Base-by-base conservation (phyloP, 2,888 invertebrate species). In the Eristalis intricaria region DNA sequence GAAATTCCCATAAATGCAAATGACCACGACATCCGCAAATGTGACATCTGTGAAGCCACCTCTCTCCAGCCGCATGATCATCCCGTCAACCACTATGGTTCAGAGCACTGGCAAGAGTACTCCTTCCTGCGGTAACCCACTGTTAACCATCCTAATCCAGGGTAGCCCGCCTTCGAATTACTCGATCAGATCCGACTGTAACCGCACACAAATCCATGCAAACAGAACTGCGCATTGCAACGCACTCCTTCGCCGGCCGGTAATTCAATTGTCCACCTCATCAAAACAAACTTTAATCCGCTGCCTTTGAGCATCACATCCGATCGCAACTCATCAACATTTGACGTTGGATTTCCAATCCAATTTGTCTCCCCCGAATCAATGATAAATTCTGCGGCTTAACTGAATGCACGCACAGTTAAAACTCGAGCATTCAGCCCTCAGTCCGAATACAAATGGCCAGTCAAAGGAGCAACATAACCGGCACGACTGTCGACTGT, bases 381-480 rank as follows among this genome's bases (percentile, higher is more conserved):
- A 23, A 38, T 38, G 13, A 15, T 15, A 38, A 58, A 60, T 22
- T 13, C 38, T 2, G 11, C 23, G 19, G 5, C 32, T 35, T 3
- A 19, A n/a, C 19, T 0, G 10, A 23, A 22, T 29, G 61, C 23
- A 29, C 13, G 26, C 70, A 70, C 10, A 66, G 70, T n/a, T 65
- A 58, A 32, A 80, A 71, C 66, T 70, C 10, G 32, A 70, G 65
- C 38, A 13, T 74, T 58, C 60, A 32, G 61, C 38, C 58, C 38
- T 68, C 35, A 38, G 61, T 63, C 38, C 38, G 58, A 77, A 77
- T 85, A 56, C 77, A 77, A 77, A 73, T 69, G 50, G 1, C 50
- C 50, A 50, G 50, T 19, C 50, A 50, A 50, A 50, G 50, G 60
- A 60, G 60, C 26, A 38, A 38, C 43, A 76, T 38, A 58, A 38